These are phyloP conservation scores for Hemibagrus guttatus DNA, from an alignment of 2,797 vertebrate species.

Conservation along the genomic window DNA sequence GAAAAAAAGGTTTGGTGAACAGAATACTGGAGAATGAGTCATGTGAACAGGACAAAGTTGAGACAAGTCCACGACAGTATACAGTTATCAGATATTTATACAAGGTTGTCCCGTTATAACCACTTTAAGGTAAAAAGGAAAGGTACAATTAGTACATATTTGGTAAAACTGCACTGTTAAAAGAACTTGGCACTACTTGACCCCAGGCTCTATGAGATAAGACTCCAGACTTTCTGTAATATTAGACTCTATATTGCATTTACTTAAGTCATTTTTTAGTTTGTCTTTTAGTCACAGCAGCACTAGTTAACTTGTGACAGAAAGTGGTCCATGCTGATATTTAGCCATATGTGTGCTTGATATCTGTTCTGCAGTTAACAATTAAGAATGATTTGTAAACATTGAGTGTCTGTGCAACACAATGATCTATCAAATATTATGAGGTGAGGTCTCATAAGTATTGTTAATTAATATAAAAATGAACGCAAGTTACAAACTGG, in stretches of 20 bases:
- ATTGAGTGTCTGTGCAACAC: conserved; percentile 10
- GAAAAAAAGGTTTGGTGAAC: conserved; percentile 47
- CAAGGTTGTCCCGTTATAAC: not conserved
- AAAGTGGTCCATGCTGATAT: not conserved
- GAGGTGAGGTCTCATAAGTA: not conserved
- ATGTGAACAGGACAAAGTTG: not conserved
- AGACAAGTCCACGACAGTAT: conserved; percentile 6
- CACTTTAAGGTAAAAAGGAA: not conserved
- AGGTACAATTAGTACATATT: conserved; percentile 6
- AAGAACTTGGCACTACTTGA: conserved; percentile 22
- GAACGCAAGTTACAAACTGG: not conserved
- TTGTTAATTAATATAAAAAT: not conserved
- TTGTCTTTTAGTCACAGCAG: conserved; percentile 27
- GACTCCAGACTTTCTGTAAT: not conserved
- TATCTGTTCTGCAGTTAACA: conserved; percentile 8
- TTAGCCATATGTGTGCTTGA: not conserved
- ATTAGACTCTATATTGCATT: conserved; percentile 23
- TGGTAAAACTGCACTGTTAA: not conserved
- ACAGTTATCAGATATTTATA: conserved; percentile 4
- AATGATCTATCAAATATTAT: conserved; percentile 8
- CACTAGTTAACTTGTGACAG: conserved; percentile 10
- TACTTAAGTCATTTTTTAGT: not conserved
- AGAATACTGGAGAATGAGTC: conserved; percentile 32
- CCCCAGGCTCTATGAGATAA: not conserved
- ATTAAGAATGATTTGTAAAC: conserved; percentile 43